Base-by-base conservation (phyloP, 2,888 invertebrate genomes). In the Scaptomyza flava region DNA sequence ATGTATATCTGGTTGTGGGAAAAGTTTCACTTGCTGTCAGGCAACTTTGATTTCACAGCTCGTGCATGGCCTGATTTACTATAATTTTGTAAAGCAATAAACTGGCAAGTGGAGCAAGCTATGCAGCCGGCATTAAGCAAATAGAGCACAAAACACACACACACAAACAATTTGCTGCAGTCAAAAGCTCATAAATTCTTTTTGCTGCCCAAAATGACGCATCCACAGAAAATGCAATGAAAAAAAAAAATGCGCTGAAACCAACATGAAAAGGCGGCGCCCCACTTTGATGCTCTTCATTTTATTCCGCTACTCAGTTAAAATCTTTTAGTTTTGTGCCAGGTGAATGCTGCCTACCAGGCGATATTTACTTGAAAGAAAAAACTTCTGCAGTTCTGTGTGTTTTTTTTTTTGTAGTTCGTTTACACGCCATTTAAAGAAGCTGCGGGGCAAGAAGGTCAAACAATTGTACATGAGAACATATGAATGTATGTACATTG, bases 61-160 rank as follows among this genome's bases (percentile, higher is more conserved):
- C 80, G 77, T 79, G 69, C 83, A 72, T 72, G 73, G 64, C 73
- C 87, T 79, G 82, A 79, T 82, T 81, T 87, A 76, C 76, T 79
- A 81, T 81, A 87, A 81, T 81, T 84, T 81, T 84, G 72, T 72
- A 75, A 62, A 64, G 85, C 85, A 84, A 84, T 84, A 84, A 83
- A 69, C 68, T 64, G 63, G 38, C 62, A 79, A 79, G 57, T 81
- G 65, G 75, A 58, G 61, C 79, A 79, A 42, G 54, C 56, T 73
- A 45, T 72, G 62, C 64, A 74, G 67, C 67, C 57, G 59, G 52
- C 59, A 74, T 74, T 77, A 62, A 77, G 54, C 62, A 72, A 67
- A 62, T 43, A 76, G n/a, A 64, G 63, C 50, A 34, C 33, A 41
- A 33, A 42, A 50, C 30, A 51, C 12, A 46, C 20, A 36, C 27